A percentile compares a stretch with the other conserved stretches of the same genome.
phyloP scores from a whole-genome alignment of 2,888 invertebrate species.

The Tetheella fluctuosa region DNA sequence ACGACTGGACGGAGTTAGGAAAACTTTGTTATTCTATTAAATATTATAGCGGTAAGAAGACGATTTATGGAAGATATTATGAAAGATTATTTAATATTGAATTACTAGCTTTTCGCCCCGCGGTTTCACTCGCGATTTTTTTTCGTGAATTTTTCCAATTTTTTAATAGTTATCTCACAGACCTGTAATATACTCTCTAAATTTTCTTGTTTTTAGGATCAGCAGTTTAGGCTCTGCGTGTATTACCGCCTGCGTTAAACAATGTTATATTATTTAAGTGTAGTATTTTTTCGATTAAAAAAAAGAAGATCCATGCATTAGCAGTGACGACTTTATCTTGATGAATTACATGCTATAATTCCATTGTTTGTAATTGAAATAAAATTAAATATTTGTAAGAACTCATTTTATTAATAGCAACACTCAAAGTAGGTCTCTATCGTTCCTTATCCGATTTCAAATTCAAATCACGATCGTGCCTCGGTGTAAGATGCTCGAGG shows the following conservation, averaged over 20 bases:
- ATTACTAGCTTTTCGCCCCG: background rate
- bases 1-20: background rate
- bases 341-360: too few relatives aligned
- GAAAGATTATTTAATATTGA: background rate
- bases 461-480: constrained; percentile 35
- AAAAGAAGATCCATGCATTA: too few relatives aligned
- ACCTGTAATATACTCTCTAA: too few relatives aligned
- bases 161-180: too few relatives aligned
- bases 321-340: too few relatives aligned
- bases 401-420: background rate
- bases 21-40: background rate
- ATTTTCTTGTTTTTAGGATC: too few relatives aligned
- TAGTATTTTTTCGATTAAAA: too few relatives aligned
- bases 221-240: too few relatives aligned
- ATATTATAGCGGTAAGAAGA: background rate
- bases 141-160: too few relatives aligned
- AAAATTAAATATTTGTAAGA: background rate
- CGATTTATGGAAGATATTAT: background rate
- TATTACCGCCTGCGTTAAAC: too few relatives aligned
- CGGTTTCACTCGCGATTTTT: too few relatives aligned
- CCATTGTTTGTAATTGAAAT: background rate
- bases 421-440: background rate
- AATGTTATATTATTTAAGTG: too few relatives aligned
- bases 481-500: constrained; percentile 16
- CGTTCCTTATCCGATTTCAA: constrained; percentile 7